phyloP scores from a whole-genome alignment of 2,797 vertebrate species.

The Pseudopleuronectes americanus region DNA sequence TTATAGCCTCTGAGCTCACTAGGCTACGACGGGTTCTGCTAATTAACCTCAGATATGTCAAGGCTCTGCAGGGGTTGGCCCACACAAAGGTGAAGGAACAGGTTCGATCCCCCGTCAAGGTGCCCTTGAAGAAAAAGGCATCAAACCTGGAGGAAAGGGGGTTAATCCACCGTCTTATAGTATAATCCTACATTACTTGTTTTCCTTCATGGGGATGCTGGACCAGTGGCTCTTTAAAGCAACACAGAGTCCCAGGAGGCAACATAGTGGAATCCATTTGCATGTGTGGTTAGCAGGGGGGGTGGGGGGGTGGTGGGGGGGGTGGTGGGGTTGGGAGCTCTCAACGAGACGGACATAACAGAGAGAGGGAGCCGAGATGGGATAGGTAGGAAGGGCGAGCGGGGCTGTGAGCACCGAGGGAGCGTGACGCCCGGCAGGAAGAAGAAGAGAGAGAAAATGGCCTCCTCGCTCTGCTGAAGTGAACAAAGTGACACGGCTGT shows the following conservation, averaged over 20 bases:
- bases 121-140: conserved; percentile 28
- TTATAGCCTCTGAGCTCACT: conserved; percentile 29
- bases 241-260: conserved; percentile 41
- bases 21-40: conserved; percentile 21
- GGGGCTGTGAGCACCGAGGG: conserved; percentile 11
- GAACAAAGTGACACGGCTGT: conserved; percentile 57
- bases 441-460: conserved; percentile 33
- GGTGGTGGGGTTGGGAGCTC: conserved; percentile 54
- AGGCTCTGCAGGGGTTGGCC: conserved; percentile 24
- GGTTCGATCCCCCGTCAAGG: conserved; percentile 11
- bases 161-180: background rate
- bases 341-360: conserved; percentile 58
- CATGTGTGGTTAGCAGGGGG: conserved; percentile 48
- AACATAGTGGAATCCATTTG: conserved; percentile 57
- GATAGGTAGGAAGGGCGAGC: conserved; percentile 2
- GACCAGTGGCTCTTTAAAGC: conserved; percentile 28
- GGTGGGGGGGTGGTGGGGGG: background rate
- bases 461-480: conserved; percentile 29
- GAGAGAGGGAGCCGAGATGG: conserved; percentile 41
- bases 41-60: conserved; percentile 56
- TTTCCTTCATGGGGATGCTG: conserved; percentile 34
- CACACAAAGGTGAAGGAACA: conserved; percentile 36
- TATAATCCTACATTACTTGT: conserved; percentile 38
- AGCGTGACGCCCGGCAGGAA: conserved; percentile 4
- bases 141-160: conserved; percentile 4